Evolutionary conservation across 2,888 invertebrate genomes (phyloP), one percentile per base, ranked within the genome.

Genomic region (Disparrhopalites patrizii): DNA sequence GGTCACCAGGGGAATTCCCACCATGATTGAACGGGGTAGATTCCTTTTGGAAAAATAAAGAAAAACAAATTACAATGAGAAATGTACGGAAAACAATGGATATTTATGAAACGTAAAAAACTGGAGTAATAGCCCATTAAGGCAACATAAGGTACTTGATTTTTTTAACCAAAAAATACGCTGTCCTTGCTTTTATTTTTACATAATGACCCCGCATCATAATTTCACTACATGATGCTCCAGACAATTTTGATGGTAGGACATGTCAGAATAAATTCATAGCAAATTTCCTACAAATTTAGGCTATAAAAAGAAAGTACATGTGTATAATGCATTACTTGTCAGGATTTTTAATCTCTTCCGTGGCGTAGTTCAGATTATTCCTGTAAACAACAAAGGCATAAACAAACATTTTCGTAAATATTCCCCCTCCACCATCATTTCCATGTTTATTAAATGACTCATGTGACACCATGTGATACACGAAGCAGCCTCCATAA

Each of bases 1-100:
- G 33, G 95, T 96, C 72, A 96, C 96, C 79, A 96, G 81, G 1
- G 96, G 96, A 76, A 61, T 31, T 63, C 93, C 96, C 78, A 95
- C 92, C 79, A 91, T 86, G 77, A 96, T 95, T 75, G 94, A 91
- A 76, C 91, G 83, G 40, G 96, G 96, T 71, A 96, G 85, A 81
- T 96, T 96, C 81, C 92, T 93, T n/a, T n/a, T n/a, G n/a, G n/a
- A 33, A 33, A 36, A 36, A 43, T 40, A 38, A 15, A 20, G 36
- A 58, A 60, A 27, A 60, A 47, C 8, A 2, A 47, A 64, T 57
- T 2, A 38, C 3, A 30, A 31, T 20, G 27, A 27, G 18, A n/a
- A 60, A 27, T 50, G n/a, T n/a, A n/a, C n/a, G n/a, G 15, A 36
- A 36, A 36, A 36, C 50, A 18, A 20, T 50, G 7, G 7, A 10